A percentile compares a stretch with the other conserved stretches of the same genome.
Conservation (phyloP, 2,888 invertebrate species). For the Epirrhoe alternata region DNA sequence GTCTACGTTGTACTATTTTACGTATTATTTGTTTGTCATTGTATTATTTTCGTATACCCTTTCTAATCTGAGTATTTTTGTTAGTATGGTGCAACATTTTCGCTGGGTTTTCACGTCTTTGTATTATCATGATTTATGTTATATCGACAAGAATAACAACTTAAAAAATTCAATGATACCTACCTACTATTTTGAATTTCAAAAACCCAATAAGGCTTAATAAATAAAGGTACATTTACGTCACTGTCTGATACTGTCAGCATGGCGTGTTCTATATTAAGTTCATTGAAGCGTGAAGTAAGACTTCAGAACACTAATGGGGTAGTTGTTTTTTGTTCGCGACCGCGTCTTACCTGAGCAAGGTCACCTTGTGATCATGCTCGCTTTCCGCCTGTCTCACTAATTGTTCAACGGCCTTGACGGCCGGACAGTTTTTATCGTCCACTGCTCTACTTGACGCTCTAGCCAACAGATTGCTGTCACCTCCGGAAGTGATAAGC, state of each 20-base stretch:
- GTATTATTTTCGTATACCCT: constrained; percentile 13
- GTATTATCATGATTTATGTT: neutral
- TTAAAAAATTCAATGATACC: neutral
- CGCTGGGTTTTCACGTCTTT: neutral
- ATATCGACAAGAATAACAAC: neutral
- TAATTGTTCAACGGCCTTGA: constrained; percentile 64
- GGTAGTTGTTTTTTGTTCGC: constrained; percentile 64
- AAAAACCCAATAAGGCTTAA: neutral
- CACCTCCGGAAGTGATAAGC: constrained; percentile 45
- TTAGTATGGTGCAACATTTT: neutral
- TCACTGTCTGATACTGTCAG: constrained; percentile 4
- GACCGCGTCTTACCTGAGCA: constrained; percentile 70
- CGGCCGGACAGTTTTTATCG: constrained; percentile 61
- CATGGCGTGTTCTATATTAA: constrained; percentile 16
- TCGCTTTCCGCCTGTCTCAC: constrained; percentile 62
- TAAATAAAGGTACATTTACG: constrained; percentile 20
- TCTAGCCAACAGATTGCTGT: constrained; percentile 39
- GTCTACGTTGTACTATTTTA: neutral
- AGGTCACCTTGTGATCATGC: constrained; percentile 63
- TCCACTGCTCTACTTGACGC: constrained; percentile 52
- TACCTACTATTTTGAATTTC: neutral
- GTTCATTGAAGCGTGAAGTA: constrained; percentile 63
- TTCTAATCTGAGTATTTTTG: neutral
- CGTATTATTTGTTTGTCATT: constrained; percentile 5
- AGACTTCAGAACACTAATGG: constrained; percentile 46